Evolutionary conservation across 2,797 vertebrate genomes (phyloP), one percentile per base, ranked within the genome.

Genomic region (Smutsia temminckii): DNA sequence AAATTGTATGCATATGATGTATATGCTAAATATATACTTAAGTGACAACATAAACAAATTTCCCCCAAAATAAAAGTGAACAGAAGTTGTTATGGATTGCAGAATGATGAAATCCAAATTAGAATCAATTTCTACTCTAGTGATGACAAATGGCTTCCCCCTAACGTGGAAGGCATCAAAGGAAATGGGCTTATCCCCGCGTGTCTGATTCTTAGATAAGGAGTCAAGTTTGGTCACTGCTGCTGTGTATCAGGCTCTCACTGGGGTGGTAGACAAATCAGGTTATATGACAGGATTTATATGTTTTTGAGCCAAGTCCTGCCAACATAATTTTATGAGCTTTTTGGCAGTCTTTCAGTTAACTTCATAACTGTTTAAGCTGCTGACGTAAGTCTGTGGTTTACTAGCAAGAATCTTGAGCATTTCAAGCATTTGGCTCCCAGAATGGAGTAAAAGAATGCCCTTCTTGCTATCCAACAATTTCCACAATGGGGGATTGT

Each of bases 301-400:
- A 85, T 69, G 59, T 55, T 69, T 34, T 80, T 46, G 66, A 20
- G 32, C 89, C 49, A 79, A 87, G 37, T 78, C 49, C 51, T 61
- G 40, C 68, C 59, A 77, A 75, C 20, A 51, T 77, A 79, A 27
- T 88, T 89, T 88, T 81, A 29, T 77, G 53, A 69, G 42, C 42
- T 81, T 74, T 37, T 57, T 75, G 46, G 74, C 75, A 57, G 59
- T 40, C 63, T 90, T 94, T 94, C 66, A 81, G 8, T 79, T 68
- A 79, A 92, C 83, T 94, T 90, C 53, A 4, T 81, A 64, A 86
- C 80, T 93, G 61, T 90, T 93, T 81, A 81, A 85, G 16, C 37
- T 86, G 89, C 68, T 77, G 42, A 85, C 69, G 8, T 75, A 71
- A 87, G 80, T 75, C 53, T 86, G 59, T 66, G 42, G 55, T 85